Conservation (phyloP, 1,140 invertebrate genomes). For the Drosophila kikkawai region DNA sequence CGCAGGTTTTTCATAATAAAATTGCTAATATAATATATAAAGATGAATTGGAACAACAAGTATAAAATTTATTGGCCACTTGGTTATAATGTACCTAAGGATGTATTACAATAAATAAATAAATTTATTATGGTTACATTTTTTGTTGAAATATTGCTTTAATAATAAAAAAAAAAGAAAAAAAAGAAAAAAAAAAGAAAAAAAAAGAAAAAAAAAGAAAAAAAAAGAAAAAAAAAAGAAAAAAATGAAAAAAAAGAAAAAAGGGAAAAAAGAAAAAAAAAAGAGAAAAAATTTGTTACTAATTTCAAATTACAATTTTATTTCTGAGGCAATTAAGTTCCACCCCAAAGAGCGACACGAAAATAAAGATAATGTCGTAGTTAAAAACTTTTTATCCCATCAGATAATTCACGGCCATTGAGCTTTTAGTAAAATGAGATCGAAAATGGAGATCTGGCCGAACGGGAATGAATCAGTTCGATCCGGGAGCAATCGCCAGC, state of each 20-base stretch:
- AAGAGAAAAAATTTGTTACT: no score
- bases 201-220: no score
- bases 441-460: not conserved
- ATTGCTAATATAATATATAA: not conserved
- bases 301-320: not conserved
- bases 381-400: not conserved
- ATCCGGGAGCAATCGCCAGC: not conserved
- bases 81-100: no score
- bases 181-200: no score
- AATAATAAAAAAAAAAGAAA: no score
- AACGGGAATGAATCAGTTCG: not conserved
- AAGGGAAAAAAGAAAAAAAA: no score
- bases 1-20: not conserved
- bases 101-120: no score
- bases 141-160: no score
- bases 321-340: not conserved
- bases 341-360: slow-evolving; percentile 6
- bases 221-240: no score
- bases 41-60: not conserved
- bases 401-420: slow-evolving; percentile 15
- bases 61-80: not conserved
- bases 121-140: no score
- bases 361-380: not conserved
- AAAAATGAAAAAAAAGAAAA: no score
- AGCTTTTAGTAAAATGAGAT: slow-evolving; percentile 2